Conservation (phyloP, 30 jellyfish, hydroid and myxozoan species). For the Turritopsis dohrnii region DNA sequence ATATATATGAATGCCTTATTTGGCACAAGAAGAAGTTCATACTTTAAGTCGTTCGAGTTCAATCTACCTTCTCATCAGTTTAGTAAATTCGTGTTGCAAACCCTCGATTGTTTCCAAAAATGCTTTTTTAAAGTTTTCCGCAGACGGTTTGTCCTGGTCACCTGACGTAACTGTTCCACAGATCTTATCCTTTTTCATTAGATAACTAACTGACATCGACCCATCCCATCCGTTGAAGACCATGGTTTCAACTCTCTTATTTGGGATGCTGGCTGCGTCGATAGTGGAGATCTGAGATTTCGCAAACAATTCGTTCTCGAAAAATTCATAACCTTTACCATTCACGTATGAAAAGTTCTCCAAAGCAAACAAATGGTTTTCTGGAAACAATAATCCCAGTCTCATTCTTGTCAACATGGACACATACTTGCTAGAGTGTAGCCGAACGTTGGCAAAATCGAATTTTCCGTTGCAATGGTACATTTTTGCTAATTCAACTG, state of each 20-base stretch:
- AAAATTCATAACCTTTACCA: not conserved
- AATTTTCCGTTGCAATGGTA: not conserved
- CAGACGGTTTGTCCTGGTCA: not conserved
- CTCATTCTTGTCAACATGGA: not conserved
- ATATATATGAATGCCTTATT: no score
- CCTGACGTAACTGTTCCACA: not conserved
- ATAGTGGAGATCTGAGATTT: not conserved
- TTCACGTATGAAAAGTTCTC: not conserved
- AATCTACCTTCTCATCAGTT: no score
- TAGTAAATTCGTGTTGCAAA: not conserved
- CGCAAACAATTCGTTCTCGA: not conserved
- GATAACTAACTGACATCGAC: not conserved
- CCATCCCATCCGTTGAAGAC: not conserved
- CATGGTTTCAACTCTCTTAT: not conserved
- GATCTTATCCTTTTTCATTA: no score
- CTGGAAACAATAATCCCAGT: not conserved
- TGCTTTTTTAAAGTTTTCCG: not conserved
- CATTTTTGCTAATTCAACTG: not conserved
- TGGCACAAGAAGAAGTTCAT: no score
- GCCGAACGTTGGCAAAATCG: not conserved
- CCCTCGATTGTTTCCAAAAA: not conserved
- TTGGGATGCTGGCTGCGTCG: not conserved
- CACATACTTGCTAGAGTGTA: not conserved
- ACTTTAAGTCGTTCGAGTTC: no score
- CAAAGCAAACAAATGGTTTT: not conserved